Evolutionary conservation across 1,140 invertebrate genomes (phyloP).

Genomic region (Cydia fagiglandana): DNA sequence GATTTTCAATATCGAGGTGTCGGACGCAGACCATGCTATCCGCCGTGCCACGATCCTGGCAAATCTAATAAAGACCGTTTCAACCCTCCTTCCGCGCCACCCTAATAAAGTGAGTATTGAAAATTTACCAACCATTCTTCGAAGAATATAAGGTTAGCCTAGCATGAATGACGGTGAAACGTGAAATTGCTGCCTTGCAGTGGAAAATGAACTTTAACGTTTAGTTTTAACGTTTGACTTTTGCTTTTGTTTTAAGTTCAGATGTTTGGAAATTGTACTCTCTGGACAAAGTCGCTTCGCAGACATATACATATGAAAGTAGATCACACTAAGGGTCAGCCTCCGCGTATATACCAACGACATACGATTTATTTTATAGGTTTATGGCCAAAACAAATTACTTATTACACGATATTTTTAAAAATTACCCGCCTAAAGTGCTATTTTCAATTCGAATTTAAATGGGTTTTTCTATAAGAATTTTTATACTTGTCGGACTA

Average conservation of each 20-base stretch:
- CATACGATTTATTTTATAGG: no score
- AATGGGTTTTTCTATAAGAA: no score
- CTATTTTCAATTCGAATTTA: no score
- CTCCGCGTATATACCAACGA: no score
- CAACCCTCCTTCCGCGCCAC: conserved; percentile 68
- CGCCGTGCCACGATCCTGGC: conserved; percentile 69
- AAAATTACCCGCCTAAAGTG: no score
- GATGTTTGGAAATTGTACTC: conserved; percentile 53
- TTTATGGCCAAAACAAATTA: no score
- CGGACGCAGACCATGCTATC: conserved; percentile 62
- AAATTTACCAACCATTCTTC: conserved; percentile 80
- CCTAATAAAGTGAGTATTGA: conserved; percentile 80
- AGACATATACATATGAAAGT: neutral
- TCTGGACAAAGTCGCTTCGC: conserved; percentile 33
- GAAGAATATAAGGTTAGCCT: conserved; percentile 76
- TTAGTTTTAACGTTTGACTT: conserved; percentile 29
- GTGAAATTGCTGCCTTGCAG: conserved; percentile 41
- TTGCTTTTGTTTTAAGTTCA: conserved; percentile 38
- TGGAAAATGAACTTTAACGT: conserved; percentile 46
- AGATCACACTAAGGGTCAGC: neutral
- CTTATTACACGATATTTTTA: no score
- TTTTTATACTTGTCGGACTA: no score
- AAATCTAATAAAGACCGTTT: conserved; percentile 79
- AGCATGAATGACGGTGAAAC: conserved; percentile 63
- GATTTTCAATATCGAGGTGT: conserved; percentile 61